A percentile compares a stretch with the other conserved stretches of the same genome.
Conservation (phyloP, 1,140 invertebrate species). For the Caerostris extrusa region DNA sequence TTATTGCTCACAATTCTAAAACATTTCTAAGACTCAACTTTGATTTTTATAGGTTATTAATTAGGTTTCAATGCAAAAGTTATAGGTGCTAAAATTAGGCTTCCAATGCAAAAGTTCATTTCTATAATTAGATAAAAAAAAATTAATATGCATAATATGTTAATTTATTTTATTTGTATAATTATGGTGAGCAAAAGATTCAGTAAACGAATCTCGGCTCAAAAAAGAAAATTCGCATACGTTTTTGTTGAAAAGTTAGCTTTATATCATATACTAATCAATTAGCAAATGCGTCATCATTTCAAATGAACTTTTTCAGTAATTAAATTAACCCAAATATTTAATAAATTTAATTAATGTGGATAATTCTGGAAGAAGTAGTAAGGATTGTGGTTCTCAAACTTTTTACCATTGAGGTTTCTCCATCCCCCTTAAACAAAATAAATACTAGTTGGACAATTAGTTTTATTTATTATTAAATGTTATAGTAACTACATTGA, state of each 20-base stretch:
- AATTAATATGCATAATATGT: not conserved
- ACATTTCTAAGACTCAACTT: not conserved
- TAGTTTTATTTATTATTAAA: too few relatives aligned
- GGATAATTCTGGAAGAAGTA: not conserved
- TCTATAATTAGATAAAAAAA: not conserved
- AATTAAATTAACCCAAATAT: not conserved
- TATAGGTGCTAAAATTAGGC: not conserved
- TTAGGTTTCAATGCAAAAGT: not conserved
- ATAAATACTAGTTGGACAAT: too few relatives aligned
- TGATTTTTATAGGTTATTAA: not conserved
- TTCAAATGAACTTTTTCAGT: not conserved
- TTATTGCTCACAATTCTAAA: slow-evolving; percentile 15
- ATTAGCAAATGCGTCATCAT: not conserved
- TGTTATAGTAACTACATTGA: too few relatives aligned
- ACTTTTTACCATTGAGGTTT: too few relatives aligned
- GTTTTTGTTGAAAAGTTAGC: not conserved
- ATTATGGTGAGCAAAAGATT: not conserved
- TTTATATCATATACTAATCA: not conserved
- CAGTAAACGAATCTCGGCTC: not conserved
- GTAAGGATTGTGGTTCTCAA: not conserved
- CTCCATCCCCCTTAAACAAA: too few relatives aligned
- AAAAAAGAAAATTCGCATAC: not conserved
- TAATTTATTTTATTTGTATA: not conserved
- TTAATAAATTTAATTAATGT: not conserved
- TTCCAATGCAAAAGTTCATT: not conserved